Conservation (phyloP, 2,888 invertebrate genomes). For the Arge pagana region DNA sequence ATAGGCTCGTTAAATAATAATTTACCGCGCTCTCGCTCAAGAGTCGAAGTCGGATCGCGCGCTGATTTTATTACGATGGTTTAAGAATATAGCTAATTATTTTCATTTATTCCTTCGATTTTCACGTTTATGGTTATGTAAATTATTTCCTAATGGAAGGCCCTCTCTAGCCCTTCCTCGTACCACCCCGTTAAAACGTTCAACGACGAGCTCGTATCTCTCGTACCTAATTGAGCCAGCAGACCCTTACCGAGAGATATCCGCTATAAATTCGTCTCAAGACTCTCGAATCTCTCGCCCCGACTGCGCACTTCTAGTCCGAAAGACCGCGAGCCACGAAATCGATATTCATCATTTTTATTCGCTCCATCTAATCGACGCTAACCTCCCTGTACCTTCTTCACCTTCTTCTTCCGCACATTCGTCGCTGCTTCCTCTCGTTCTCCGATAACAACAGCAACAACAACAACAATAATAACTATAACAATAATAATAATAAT, state of each 20-base stretch:
- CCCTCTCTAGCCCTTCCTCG: constrained; percentile 8
- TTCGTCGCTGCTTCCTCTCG: no score
- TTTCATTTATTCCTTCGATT: constrained; percentile 44
- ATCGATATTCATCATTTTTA: no score
- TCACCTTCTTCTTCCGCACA: no score
- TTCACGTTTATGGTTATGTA: constrained; percentile 45
- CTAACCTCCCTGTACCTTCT: no score
- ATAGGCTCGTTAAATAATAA: constrained; percentile 40
- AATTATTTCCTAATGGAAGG: constrained; percentile 38
- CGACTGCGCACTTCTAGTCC: no score
- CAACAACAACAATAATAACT: no score
- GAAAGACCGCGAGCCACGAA: no score
- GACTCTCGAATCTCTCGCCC: no score
- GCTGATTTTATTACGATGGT: constrained; percentile 44
- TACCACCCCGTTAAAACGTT: no score
- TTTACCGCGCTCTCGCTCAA: constrained; percentile 30
- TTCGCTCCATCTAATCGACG: no score
- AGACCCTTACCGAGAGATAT: not conserved
- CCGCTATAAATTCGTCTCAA: constrained; percentile 3
- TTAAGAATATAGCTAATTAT: constrained; percentile 44
- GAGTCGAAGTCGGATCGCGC: constrained; percentile 33
- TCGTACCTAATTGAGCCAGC: constrained; percentile 8
- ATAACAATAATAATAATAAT: no score
- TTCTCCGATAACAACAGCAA: no score
- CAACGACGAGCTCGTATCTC: constrained; percentile 3